Conservation (phyloP, 1,140 invertebrate species). For the Heliconius hewitsoni region DNA sequence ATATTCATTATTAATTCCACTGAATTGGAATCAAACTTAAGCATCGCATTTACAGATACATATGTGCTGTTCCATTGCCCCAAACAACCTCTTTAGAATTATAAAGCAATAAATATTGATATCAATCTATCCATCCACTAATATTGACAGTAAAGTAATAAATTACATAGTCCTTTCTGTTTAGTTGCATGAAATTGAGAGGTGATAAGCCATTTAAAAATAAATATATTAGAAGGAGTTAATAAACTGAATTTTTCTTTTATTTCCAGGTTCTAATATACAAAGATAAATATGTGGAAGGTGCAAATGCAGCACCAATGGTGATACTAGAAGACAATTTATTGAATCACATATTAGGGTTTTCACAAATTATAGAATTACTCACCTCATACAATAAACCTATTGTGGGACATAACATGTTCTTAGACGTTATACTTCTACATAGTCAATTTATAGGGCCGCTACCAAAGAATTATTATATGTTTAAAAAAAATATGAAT, state of each 20-base stretch:
- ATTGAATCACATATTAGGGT: slow-evolving; percentile 83
- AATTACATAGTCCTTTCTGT: too few relatives aligned
- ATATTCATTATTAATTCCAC: too few relatives aligned
- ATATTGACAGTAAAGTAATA: too few relatives aligned
- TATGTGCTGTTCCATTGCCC: too few relatives aligned
- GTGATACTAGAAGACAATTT: slow-evolving; percentile 76
- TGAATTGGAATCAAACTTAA: too few relatives aligned
- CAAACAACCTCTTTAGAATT: too few relatives aligned
- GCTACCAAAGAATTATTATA: slow-evolving; percentile 84
- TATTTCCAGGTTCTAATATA: slow-evolving; percentile 75
- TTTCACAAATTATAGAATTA: slow-evolving; percentile 85
- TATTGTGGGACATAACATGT: slow-evolving; percentile 88
- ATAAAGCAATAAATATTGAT: too few relatives aligned
- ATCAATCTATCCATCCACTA: too few relatives aligned
- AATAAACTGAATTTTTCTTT: neutral
- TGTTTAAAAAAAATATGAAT: slow-evolving; percentile 85
- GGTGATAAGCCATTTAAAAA: too few relatives aligned
- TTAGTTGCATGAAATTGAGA: too few relatives aligned
- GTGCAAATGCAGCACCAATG: slow-evolving; percentile 60
- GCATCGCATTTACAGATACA: too few relatives aligned
- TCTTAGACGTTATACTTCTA: slow-evolving; percentile 87
- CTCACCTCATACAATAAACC: slow-evolving; percentile 84
- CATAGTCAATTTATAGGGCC: slow-evolving; percentile 87
- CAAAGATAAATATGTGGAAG: slow-evolving; percentile 71
- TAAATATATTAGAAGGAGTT: neutral